These are phyloP conservation scores for Aphaenogaster ashmeadi DNA, from an alignment of 1,140 invertebrate species.

Conservation along the genomic window DNA sequence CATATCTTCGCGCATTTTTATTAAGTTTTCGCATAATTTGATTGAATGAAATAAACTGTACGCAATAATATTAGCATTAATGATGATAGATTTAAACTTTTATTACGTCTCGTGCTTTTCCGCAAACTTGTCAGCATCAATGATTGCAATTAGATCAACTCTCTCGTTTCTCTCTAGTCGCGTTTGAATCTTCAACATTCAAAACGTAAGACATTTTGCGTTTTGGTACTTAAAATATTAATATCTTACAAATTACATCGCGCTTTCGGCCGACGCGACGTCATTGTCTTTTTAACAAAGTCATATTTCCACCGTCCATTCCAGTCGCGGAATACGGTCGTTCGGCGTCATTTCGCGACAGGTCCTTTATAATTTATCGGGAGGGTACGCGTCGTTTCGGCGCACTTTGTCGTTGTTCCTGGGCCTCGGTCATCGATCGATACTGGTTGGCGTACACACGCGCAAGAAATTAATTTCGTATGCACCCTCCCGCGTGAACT, in stretches of 20 bases:
- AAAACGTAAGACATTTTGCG: background rate
- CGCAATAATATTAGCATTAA: background rate
- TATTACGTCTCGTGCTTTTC: background rate
- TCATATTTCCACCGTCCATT: constrained; percentile 20
- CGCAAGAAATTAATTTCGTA: constrained; percentile 76
- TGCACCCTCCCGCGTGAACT: constrained; percentile 72
- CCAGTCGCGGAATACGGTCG: background rate
- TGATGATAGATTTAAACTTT: background rate
- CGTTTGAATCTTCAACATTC: background rate
- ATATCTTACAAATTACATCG: too few relatives aligned
- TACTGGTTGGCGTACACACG: constrained; percentile 48
- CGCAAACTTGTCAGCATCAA: background rate
- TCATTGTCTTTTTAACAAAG: constrained; percentile 1
- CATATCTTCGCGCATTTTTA: constrained; percentile 9
- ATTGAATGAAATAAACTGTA: background rate
- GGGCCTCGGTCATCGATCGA: constrained; percentile 63
- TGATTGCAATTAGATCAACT: background rate
- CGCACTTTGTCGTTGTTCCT: constrained; percentile 63
- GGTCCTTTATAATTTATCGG: constrained; percentile 68
- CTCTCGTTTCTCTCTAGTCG: background rate
- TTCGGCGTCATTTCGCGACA: constrained; percentile 29
- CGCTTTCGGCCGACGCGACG: background rate
- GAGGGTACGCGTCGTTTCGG: constrained; percentile 62
- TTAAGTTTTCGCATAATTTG: background rate
- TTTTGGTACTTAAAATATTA: background rate